Evolutionary conservation across 2,888 invertebrate species (phyloP), one percentile per base, ranked within the genome.

Genomic region (Acanthococcus lagerstroemiae): DNA sequence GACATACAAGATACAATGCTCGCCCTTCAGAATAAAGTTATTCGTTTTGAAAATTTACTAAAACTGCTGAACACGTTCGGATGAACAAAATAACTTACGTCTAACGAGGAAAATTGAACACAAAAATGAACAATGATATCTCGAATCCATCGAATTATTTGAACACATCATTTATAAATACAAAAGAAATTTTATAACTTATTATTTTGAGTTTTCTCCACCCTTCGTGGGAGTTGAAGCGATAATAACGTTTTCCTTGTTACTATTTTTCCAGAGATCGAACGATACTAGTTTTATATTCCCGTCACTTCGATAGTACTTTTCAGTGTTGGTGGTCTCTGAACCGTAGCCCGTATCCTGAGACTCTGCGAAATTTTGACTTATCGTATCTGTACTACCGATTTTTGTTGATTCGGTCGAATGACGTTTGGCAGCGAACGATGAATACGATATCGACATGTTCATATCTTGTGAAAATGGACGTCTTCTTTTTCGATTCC

Each of bases 301-400:
- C 3, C 12, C 45, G 24, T 17, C 27, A 50, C 26, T 24, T 9
- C 17, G 25, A 25, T 21, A 25, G 26, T 45, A 19, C 22, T 60
- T 60, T 9, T 60, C 60, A 26, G 21, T 46, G 3, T 27, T 50
- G 9, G 22, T 46, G 12, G 25, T 46, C 46, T 60, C 54, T 17
- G 63, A 52, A 21, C 52, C 52, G 50, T 63, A 63, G 26, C 63
- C 63, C 4, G 63, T 63, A 17, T 63, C 63, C 44, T 63, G 63
- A 52, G 63, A 63, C 24, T 46, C 58, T 1, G 26, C 26, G 15
- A 26, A 58, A 48, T 19, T 25, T 17, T 58, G 17, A 19, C 46
- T 63, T 12, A 37, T 44, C 52, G 6, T 30, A 50, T 63, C 63
- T 22, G 24, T 17, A 37, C 37, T 37, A n/a, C n/a, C n/a, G 12